Evolutionary conservation across 2,888 invertebrate genomes (phyloP).

Genomic region (Nemotelus nigrinus): DNA sequence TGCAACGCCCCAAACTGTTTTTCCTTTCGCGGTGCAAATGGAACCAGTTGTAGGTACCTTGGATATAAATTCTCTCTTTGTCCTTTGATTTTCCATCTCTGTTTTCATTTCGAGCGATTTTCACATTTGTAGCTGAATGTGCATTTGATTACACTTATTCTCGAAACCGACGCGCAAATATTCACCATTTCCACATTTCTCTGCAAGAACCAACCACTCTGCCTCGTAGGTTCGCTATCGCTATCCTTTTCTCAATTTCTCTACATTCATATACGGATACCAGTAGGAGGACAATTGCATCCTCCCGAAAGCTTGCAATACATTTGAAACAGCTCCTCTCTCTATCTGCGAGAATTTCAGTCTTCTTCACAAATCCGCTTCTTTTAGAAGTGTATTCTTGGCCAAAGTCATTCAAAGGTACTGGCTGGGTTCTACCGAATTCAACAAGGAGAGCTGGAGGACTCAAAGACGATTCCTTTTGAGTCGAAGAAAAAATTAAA

Average conservation of each 20-base stretch:
- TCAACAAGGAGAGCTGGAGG: background rate
- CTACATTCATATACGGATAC: constrained; percentile 13
- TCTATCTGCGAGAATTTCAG: background rate
- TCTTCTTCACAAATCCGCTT: background rate
- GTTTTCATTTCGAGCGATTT: constrained; percentile 10
- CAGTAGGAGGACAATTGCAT: constrained; percentile 23
- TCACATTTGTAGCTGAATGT: constrained; percentile 24
- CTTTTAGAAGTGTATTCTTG: background rate
- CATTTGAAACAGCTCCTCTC: background rate
- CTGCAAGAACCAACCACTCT: background rate
- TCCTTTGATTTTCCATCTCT: constrained; percentile 34
- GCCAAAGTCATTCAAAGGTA: background rate
- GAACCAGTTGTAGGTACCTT: constrained; percentile 12
- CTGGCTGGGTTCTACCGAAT: background rate
- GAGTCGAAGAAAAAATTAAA: background rate
- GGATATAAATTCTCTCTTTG: constrained; percentile 24
- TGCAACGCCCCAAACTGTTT: constrained; percentile 50
- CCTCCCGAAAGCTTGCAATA: background rate
- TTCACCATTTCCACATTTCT: background rate
- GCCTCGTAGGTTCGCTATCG: background rate
- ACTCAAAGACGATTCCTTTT: background rate
- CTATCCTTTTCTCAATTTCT: constrained; percentile 33
- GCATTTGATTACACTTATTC: constrained; percentile 19
- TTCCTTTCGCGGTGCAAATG: constrained; percentile 31
- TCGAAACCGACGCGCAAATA: constrained; percentile 1